Evolutionary conservation across 1,140 invertebrate genomes (phyloP), one percentile per base, ranked within the genome.

Genomic region (Campoletis sonorensis): DNA sequence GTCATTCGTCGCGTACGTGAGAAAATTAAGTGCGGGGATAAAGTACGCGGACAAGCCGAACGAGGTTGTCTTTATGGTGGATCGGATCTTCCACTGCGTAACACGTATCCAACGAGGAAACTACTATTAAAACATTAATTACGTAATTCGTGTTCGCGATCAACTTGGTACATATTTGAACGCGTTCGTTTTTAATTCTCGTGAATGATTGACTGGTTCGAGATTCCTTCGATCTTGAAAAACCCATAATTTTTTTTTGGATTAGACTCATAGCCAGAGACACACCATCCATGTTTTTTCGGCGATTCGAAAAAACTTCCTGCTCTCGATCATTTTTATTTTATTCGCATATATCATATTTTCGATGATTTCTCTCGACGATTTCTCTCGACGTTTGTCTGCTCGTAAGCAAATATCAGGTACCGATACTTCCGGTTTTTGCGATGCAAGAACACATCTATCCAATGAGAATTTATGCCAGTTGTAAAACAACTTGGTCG

Each of bases 341-440:
- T 45, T 45, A 10, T 58, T 21, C 16, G 54, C 54, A n/a, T n/a
- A n/a, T 21, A 58, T 58, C 21, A 8, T 45, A 11, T 11, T 45
- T 1, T 8, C 40, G 40, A 13, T 10, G 13, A 45, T 45, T 11
- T 45, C 11, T 8, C 40, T 70, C 67, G 33, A n/a, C 11, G 27
- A 30, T 21, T 70, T 33, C 13, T 33, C 61, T 10, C 7, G 23
- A 23, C 21, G 2, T 64, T 33, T 70, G 30, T 33, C 13, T 1
- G n/a, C 27, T 70, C 67, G 8, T 33, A 33, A 30, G 16, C 11
- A 70, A 33, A 30, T 30, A 37, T 58, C 30, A 5, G 45, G 18
- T 15, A 45, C 5, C 72, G 21, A 75, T 37, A 54, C 73, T 77
- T 77, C 73, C 73, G 73, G 72, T 45, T 75, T 75, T n/a, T 33